phyloP scores from a whole-genome alignment of 2,797 vertebrate genomes.

The Melanotaenia trifasciata region DNA sequence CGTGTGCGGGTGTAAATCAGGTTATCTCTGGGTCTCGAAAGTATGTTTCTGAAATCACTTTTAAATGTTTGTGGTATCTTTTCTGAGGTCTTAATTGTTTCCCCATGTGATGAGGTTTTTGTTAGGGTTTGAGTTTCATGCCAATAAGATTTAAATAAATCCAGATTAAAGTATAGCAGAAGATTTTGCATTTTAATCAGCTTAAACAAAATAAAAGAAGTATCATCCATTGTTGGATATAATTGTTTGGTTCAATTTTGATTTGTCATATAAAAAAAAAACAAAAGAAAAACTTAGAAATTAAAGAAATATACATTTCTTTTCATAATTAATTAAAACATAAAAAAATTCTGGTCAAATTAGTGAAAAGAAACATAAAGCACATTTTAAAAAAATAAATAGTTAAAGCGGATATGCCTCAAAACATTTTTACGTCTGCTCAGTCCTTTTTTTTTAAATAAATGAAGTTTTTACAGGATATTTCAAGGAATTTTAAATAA shows the following conservation, averaged over 20 bases:
- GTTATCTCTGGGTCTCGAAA: conserved; percentile 27
- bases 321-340: too few relatives aligned
- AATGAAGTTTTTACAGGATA: too few relatives aligned
- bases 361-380: too few relatives aligned
- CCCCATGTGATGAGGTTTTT: conserved; percentile 32
- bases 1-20: conserved; percentile 47
- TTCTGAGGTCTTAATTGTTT: conserved; percentile 45
- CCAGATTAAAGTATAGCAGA: conserved; percentile 27
- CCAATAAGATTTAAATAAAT: conserved; percentile 24
- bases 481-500: too few relatives aligned
- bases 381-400: too few relatives aligned
- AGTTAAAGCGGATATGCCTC: too few relatives aligned
- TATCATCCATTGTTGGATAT: not conserved
- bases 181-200: not conserved
- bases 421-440: too few relatives aligned
- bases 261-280: too few relatives aligned
- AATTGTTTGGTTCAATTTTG: not conserved
- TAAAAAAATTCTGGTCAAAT: too few relatives aligned
- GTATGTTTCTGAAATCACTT: conserved; percentile 23
- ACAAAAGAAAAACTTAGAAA: too few relatives aligned
- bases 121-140: conserved; percentile 23
- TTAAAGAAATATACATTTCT: not conserved
- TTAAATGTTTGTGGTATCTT: conserved; percentile 15
- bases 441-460: too few relatives aligned
- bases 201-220: not conserved